A percentile compares a stretch with the other conserved stretches of the same genome.
Conservation (phyloP, 2,888 invertebrate genomes). For the Lycia hirtaria region DNA sequence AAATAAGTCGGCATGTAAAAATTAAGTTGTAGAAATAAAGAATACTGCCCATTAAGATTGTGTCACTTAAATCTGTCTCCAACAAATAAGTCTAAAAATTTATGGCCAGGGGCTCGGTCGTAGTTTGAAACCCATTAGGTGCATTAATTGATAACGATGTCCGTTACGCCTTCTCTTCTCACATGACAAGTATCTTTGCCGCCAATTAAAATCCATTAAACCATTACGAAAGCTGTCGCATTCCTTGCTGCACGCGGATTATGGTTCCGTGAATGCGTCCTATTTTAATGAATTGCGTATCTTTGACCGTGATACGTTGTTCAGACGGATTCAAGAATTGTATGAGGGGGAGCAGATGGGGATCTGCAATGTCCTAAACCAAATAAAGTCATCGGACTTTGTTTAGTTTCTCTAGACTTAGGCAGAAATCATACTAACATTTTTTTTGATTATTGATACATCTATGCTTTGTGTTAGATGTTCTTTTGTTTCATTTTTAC, state of each 20-base stretch:
- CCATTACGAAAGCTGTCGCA: conserved; percentile 48
- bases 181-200: conserved; percentile 41
- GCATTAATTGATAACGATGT: conserved; percentile 29
- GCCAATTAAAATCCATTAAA: conserved; percentile 49
- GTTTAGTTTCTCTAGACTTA: too few species aligned
- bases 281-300: conserved; percentile 39
- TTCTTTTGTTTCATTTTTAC: too few species aligned
- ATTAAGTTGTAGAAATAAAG: too few species aligned
- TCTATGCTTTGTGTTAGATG: too few species aligned
- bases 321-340: not conserved
- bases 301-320: conserved; percentile 48
- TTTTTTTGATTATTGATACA: too few species aligned
- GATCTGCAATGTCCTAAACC: too few species aligned
- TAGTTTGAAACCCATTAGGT: conserved; percentile 10
- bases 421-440: too few species aligned
- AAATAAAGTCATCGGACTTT: too few species aligned
- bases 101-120: conserved; percentile 5
- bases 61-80: too few species aligned
- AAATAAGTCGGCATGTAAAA: too few species aligned
- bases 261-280: conserved; percentile 52
- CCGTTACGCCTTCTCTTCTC: conserved; percentile 33
- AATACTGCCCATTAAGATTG: too few species aligned
- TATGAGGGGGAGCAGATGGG: not conserved
- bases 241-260: conserved; percentile 47
- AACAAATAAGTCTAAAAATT: not conserved